Percentiles rank a stretch among this genome's conserved stretches.
Conservation (phyloP, 1,140 invertebrate genomes). For the Wasmannia auropunctata region DNA sequence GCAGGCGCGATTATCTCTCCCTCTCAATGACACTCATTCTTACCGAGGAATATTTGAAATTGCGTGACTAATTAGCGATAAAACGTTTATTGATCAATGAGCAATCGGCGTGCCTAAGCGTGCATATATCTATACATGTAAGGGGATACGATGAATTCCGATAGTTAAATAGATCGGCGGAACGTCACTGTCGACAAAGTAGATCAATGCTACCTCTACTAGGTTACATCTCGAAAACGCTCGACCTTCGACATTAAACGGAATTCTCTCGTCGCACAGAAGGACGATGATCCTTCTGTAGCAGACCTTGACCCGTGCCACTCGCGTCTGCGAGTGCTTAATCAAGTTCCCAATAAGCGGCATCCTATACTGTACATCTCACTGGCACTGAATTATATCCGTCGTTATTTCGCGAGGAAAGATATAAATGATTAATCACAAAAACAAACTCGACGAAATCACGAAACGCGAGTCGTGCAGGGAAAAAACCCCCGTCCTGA, state of each 20-base stretch:
- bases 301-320: conserved; percentile 61
- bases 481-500: not conserved
- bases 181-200: not conserved
- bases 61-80: not conserved
- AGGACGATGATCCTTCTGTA: conserved; percentile 63
- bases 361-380: not conserved
- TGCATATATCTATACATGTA: no score
- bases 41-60: not conserved
- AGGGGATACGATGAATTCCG: not conserved
- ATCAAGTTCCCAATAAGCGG: conserved; percentile 47
- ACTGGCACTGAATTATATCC: not conserved
- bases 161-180: not conserved
- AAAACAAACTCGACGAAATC: not conserved
- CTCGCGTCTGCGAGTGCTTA: conserved; percentile 28
- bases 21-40: conserved; percentile 8
- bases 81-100: not conserved
- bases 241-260: conserved; percentile 68
- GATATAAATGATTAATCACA: not conserved
- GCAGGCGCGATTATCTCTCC: not conserved
- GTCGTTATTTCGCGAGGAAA: not conserved
- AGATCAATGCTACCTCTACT: conserved; percentile 58
- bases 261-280: conserved; percentile 59
- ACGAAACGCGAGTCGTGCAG: not conserved
- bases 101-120: not conserved
- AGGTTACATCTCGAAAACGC: conserved; percentile 59